Percentiles rank a stretch among this genome's conserved stretches.
These are phyloP conservation scores for Melikaiella ostensackeni DNA, from an alignment of 2,888 invertebrate species.

Conservation along the genomic window DNA sequence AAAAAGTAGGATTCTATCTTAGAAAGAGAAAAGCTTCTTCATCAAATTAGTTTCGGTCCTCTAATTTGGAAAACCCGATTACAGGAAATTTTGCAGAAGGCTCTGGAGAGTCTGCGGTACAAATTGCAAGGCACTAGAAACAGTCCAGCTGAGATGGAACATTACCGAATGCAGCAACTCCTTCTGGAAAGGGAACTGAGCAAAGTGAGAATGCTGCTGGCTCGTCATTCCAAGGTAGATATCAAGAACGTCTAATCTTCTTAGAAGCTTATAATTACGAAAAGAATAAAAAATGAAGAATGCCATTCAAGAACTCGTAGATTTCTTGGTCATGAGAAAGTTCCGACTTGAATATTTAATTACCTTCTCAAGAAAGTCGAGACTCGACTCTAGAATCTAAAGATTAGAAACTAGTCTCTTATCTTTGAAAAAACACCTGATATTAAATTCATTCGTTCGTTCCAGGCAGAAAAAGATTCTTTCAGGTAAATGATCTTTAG, in stretches of 20 bases:
- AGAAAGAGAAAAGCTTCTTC: no score
- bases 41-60: slow-evolving; percentile 27
- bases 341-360: not conserved
- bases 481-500: no score
- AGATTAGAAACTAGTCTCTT: not conserved
- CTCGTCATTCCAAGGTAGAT: slow-evolving; percentile 92
- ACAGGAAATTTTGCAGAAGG: slow-evolving; percentile 84
- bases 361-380: not conserved
- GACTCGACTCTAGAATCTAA: not conserved
- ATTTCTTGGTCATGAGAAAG: not conserved
- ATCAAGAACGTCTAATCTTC: not conserved
- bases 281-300: not conserved
- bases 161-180: slow-evolving; percentile 84
- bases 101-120: slow-evolving; percentile 82
- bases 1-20: no score
- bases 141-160: slow-evolving; percentile 82
- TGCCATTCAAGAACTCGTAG: not conserved
- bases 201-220: slow-evolving; percentile 90
- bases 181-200: slow-evolving; percentile 88
- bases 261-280: not conserved
- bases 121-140: slow-evolving; percentile 83
- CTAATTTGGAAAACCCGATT: slow-evolving; percentile 30
- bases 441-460: not conserved
- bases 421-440: not conserved
- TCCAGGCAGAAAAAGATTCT: no score